Base-by-base conservation (phyloP, 2,113 vertebrate species). In the Toxostoma redivivum region DNA sequence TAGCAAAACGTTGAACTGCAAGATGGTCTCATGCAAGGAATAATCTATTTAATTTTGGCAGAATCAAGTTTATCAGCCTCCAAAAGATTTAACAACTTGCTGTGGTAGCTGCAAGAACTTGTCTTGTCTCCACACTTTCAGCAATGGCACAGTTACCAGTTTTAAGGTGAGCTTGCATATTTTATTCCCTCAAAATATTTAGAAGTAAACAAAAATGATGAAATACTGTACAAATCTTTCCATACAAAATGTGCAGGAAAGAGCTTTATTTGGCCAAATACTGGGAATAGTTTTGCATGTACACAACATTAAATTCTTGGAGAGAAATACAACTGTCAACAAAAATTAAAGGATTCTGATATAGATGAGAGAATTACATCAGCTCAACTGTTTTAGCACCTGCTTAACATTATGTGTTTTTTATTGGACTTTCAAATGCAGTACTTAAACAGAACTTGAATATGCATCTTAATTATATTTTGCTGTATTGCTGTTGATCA, bases 51-150 rank as follows among this genome's bases (percentile, higher is more conserved):
- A 9, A 44, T 78, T 86, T 97, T 70, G 97, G 42, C 97, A 99
- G 99, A 99, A 99, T 94, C 99, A 99, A 97, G 97, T 99, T 37
- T 99, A 99, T 11, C 82, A 99, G 45, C 98, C 98, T 78, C 98
- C 99, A 2, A 98, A 98, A 95, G 99, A 99, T 93, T 98, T 98
- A 95, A 98, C 98, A 0, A 97, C 98, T 5, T 99, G 99, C 96
- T 99, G 99, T 15, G 99, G 99, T 11, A 97, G 97, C 88, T 99
- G 99, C 96, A 99, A 97, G 94, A 99, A 99, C 4, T 97, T 99
- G 61, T 99, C 99, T 73, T 99, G 99, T 92, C 95, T 99, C 64
- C 97, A 98, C 81, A 97, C 97, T 67, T 98, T 98, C 79, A 98
- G 98, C 79, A 99, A 99, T 5, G 99, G 99, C 73, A 99, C 99